Base-by-base conservation (phyloP, 2,888 invertebrate species). In the Calliscelio sp. region DNA sequence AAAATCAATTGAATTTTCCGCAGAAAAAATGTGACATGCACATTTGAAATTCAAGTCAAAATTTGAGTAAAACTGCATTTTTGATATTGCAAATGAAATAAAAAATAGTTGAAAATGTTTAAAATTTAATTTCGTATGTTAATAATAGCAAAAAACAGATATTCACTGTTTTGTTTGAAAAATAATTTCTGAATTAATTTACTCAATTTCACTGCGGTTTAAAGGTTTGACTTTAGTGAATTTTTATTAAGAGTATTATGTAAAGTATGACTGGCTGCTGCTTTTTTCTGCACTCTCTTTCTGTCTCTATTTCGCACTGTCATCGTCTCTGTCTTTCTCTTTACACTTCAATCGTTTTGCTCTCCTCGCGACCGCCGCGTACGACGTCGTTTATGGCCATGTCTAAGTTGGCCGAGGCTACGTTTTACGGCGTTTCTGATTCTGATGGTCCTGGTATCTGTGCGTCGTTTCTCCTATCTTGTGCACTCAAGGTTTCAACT, bases 331-430 rank as follows among this genome's bases (percentile, higher is more conserved):
- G 53, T 71, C 59, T 71, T 71, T 78, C 71, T 77, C 68, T 83
- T 81, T 66, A 61, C 71, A 70, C 61, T 32, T 73, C 84, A 75
- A 68, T 79, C 73, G 73, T 82, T 86, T 79, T 75, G 61, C 82
- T 74, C 71, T 77, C 78, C 46, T 85, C 75, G 84, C 78, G 84
- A 81, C 86, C 85, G 85, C 87, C 87, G 85, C 86, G 86, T 86
- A 84, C 86, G 85, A 86, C 86, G 83, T 87, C 90, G 87, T 91
- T 91, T 92, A 92, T 91, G 89, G 90, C 87, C 88, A 87, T 81
- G 89, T 89, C 89, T 90, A 92, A 92, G 92, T 92, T 92, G 92
- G 92, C 92, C 92, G 92, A 92, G 92, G 92, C 90, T 92, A 92
- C 88, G 87, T 90, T 92, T 91, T 91, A 91, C 91, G 89, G 88